Evolutionary conservation across 2,797 vertebrate species (phyloP), one percentile per base, ranked within the genome.

Genomic region (Toxotes lorentzi): DNA sequence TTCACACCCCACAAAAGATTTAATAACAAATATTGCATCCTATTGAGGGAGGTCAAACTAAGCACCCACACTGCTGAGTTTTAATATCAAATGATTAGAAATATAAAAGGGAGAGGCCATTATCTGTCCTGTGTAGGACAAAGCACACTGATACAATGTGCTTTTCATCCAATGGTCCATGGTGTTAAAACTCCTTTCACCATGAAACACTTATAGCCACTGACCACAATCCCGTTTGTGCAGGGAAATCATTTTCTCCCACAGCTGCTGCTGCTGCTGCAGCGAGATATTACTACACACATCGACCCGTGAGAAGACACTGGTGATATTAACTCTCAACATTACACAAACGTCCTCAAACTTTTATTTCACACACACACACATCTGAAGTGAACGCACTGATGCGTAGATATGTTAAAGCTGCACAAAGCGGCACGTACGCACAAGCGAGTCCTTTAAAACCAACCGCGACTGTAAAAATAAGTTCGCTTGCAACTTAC

Each of bases 401-500:
- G 7, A 4, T 6, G 73, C 57, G 65, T 62, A 45, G 11, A 14
- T 17, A 40, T 13, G 63, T 5, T 17, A 14, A 2, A 51, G 23
- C 35, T 40, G 72, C 27, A 77, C 73, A 65, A 35, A 40, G 60
- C 48, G 60, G 7, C 45, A 8, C 35, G 10, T 54, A 10, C 2
- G 11, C 51, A 69, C 27, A 8, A 6, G 14, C 6, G 53, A 64
- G 53, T 24, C 51, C 24, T 47, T 53, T 21, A 35, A 64, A 63
- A 23, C 7, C 69, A 77, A 16, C 71, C 71, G 79, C 63, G 83
- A 74, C 54, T 30, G 65, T 13, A 47, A 45, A 45, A 69, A 59
- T 8, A 91, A 93, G 90, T 93, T 94, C 54, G 68, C 53, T 21
- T 59, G n/a, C 45, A 91, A 93, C 93, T 94, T 86, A 94, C 94